Base-by-base conservation (phyloP, 2,888 invertebrate species). In the Tachina lurida region DNA sequence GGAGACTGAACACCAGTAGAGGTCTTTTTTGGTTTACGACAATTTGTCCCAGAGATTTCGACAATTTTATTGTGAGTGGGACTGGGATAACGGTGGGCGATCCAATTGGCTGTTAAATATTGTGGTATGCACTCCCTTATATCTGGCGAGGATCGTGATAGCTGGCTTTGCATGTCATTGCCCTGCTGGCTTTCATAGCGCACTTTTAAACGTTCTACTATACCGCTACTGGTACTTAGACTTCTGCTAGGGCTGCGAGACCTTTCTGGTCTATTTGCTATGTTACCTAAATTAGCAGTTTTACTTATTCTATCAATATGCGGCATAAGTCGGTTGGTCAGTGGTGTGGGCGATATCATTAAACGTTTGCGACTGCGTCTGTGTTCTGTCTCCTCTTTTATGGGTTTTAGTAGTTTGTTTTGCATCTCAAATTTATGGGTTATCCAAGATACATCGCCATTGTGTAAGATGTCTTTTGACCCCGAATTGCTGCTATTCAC, bases 241-340 rank as follows among this genome's bases (percentile, higher is more conserved):
- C 89, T 87, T 43, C 88, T 87, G 7, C 84, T 87, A 3, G 79
- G 88, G 81, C 75, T 80, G 41, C 22, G 65, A 31, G 5, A 84
- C 80, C 39, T 89, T 89, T 47, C 75, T 5, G 1, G 65, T 67
- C 75, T 71, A 41, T 19, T 65, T 54, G n/a, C 22, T 17, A 17
- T 41, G 15, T 47, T 76, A 13, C 86, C 86, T 12, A 96, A 92
- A 1, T 95, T 94, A 0, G 97, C 97, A 77, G 96, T 95, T 93
- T 97, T 97, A 88, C 97, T 97, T 89, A 97, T 97, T n/a, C 97
- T 95, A 89, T 97, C 97, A 88, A 97, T 97, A 89, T 96, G 97
- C 0, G 97, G 97, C 97, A 97, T 97, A 87, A 95, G 95, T 15
- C 97, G 94, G 90, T 97, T 81, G 43, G 71, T 86, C 10, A 79